These are phyloP conservation scores for Ernsta delagoae DNA, from an alignment of 2,888 invertebrate species.

Conservation along the genomic window DNA sequence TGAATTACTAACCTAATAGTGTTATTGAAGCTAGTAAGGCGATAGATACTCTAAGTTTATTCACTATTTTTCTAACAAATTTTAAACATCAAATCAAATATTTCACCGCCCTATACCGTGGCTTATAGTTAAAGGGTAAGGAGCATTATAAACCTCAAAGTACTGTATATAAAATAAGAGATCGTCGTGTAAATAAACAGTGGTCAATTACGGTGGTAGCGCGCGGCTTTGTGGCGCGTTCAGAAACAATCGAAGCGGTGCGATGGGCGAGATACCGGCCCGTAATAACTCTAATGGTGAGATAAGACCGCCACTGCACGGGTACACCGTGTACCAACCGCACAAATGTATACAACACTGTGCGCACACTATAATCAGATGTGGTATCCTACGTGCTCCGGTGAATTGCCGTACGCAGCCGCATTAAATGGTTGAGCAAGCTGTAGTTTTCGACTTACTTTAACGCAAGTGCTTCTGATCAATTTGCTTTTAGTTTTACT, in stretches of 20 bases:
- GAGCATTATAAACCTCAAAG: slow-evolving; percentile 58
- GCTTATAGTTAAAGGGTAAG: too few relatives aligned
- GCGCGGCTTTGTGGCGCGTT: slow-evolving; percentile 74
- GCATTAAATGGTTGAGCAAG: slow-evolving; percentile 42
- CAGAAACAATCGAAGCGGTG: slow-evolving; percentile 83
- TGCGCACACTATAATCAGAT: slow-evolving; percentile 65
- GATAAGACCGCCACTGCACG: slow-evolving; percentile 77
- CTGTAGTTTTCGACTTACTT: slow-evolving; percentile 30
- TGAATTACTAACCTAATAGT: slow-evolving; percentile 39
- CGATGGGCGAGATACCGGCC: slow-evolving; percentile 80
- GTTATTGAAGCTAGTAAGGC: slow-evolving; percentile 38
- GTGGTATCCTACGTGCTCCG: slow-evolving; percentile 53
- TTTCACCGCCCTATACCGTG: too few relatives aligned
- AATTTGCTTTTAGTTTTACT: not conserved
- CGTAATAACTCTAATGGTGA: slow-evolving; percentile 83
- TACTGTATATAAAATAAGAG: slow-evolving; percentile 72
- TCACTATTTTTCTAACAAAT: too few relatives aligned
- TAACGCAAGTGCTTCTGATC: slow-evolving; percentile 13
- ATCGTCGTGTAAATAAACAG: slow-evolving; percentile 79
- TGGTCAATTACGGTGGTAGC: slow-evolving; percentile 82
- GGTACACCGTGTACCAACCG: slow-evolving; percentile 62
- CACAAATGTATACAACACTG: slow-evolving; percentile 51
- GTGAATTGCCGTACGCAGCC: slow-evolving; percentile 44
- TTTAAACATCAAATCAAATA: too few relatives aligned
- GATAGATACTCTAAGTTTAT: too few relatives aligned